Percentiles rank a stretch among this genome's conserved stretches.
phyloP scores from a whole-genome alignment of 2,888 invertebrate species.

The Apamea monoglypha region DNA sequence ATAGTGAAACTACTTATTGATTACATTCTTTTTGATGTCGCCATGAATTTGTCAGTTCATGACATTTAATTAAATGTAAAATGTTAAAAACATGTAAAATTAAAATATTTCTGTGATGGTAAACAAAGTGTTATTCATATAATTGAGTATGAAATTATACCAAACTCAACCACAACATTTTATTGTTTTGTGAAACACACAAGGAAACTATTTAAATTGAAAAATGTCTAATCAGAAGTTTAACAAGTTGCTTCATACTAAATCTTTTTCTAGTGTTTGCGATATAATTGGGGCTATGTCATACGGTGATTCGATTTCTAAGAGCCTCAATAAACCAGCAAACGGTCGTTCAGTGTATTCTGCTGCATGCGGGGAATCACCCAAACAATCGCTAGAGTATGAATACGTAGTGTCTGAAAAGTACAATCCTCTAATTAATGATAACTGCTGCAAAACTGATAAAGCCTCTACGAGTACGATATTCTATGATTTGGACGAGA shows the following conservation, averaged over 20 bases:
- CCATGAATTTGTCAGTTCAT: conserved; percentile 33
- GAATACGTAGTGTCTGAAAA: conserved; percentile 70
- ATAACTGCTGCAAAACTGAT: conserved; percentile 70
- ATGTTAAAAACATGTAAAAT: conserved; percentile 54
- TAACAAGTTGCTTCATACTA: conserved; percentile 65
- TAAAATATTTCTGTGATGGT: conserved; percentile 54
- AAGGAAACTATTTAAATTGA: neutral
- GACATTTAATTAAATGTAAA: conserved; percentile 45
- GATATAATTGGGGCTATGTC: conserved; percentile 74
- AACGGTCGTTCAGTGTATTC: conserved; percentile 54
- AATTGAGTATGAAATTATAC: conserved; percentile 20
- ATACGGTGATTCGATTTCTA: conserved; percentile 65
- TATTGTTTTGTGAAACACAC: conserved; percentile 15
- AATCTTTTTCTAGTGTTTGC: conserved; percentile 78
- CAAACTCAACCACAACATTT: conserved; percentile 14
- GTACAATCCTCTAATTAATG: conserved; percentile 75
- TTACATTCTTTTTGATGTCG: conserved; percentile 48
- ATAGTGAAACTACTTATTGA: neutral
- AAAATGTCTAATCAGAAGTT: conserved; percentile 65
- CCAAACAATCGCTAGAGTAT: conserved; percentile 36
- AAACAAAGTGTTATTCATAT: conserved; percentile 20
- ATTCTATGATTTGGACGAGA: conserved; percentile 84
- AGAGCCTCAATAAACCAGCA: conserved; percentile 47
- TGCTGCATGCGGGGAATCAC: conserved; percentile 59
- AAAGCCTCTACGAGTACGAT: conserved; percentile 81